phyloP scores from a whole-genome alignment of 2,888 invertebrate genomes.

The Sphecodes monilicornis region DNA sequence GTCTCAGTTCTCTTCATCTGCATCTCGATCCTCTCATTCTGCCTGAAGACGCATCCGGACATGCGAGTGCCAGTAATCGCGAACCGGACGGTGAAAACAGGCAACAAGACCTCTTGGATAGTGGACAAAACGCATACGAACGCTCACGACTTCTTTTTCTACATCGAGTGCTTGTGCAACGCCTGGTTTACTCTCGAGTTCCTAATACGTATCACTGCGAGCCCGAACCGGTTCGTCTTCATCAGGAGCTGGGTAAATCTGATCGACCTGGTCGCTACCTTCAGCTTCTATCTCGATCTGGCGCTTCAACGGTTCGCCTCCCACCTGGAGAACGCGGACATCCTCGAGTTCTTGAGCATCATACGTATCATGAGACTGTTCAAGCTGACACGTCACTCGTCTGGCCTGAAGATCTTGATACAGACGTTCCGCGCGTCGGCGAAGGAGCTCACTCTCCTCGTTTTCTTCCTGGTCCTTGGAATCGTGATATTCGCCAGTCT shows the following conservation, averaged over 20 bases:
- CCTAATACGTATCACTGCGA: constrained; percentile 95
- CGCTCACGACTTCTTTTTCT: constrained; percentile 98
- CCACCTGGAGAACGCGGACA: constrained; percentile 96
- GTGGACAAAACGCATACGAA: constrained; percentile 97
- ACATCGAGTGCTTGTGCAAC: constrained; percentile 99
- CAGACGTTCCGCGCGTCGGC: constrained; percentile 99
- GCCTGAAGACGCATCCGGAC: constrained; percentile 99
- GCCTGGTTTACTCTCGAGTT: constrained; percentile 99
- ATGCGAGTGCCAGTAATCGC: constrained; percentile 96
- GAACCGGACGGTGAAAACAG: constrained; percentile 91
- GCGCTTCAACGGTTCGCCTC: constrained; percentile 95
- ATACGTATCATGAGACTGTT: constrained; percentile 99
- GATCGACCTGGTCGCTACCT: constrained; percentile 99
- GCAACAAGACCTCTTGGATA: constrained; percentile 92
- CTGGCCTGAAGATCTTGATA: constrained; percentile 98
- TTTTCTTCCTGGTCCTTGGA: constrained; percentile 98
- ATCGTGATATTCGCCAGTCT: constrained; percentile 98
- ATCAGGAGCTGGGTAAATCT: constrained; percentile 98
- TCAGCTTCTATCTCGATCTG: constrained; percentile 99
- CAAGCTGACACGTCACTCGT: constrained; percentile 98
- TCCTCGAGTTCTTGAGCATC: constrained; percentile 98
- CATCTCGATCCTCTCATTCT: constrained; percentile 99
- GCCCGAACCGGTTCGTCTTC: constrained; percentile 97
- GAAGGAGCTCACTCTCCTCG: constrained; percentile 97
- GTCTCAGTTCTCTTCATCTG: constrained; percentile 99